Evolutionary conservation across 2,888 invertebrate genomes (phyloP), one percentile per base, ranked within the genome.

Genomic region (Leptopilina drosophilae): DNA sequence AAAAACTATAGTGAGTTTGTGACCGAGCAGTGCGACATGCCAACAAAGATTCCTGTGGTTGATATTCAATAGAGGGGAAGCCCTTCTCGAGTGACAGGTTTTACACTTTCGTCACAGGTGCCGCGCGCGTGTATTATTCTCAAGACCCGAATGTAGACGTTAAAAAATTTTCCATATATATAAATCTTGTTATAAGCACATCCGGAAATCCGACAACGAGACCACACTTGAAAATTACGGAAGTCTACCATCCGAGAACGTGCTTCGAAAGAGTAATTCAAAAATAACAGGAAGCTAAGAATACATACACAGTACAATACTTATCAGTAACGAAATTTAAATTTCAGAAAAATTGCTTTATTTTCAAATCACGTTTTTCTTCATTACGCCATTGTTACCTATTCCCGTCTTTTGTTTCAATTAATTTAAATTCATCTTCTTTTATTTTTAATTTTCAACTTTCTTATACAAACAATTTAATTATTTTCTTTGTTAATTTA

Each of bases 251-350:
- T 73, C 9, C 5, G 33, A n/a, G 73, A 40, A 73, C 73, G 73
- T 73, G 73, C 73, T 33, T 73, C 56, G 56, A 73, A 59, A 73
- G 56, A 73, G 59, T n/a, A 56, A 73, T 14, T 15, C 56, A 73
- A n/a, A 73, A 73, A 73, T 56, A 73, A 56, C 73, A 73, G 73
- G 73, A 73, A 73, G 73, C 56, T 56, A 73, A 73, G 56, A 73
- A 73, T 73, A 20, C n/a, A 33, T 49, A 7, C 11, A 7, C 9
- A 33, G 33, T 33, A 33, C 3, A 33, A 33, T 33, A 33, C 33
- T 33, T 33, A 33, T 59, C 42, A 8, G 14, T 33, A 33, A 53
- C 11, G 11, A 7, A 69, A 53, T 53, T 69, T 26, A 14, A 69
- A 53, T 69, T 69, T 33, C n/a, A 56, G 56, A 33, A 33, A 56